Percentiles rank a stretch among this genome's conserved stretches.
phyloP scores from a whole-genome alignment of 2,113 vertebrate species.

The zebrafish (Danio rerio) region DNA sequence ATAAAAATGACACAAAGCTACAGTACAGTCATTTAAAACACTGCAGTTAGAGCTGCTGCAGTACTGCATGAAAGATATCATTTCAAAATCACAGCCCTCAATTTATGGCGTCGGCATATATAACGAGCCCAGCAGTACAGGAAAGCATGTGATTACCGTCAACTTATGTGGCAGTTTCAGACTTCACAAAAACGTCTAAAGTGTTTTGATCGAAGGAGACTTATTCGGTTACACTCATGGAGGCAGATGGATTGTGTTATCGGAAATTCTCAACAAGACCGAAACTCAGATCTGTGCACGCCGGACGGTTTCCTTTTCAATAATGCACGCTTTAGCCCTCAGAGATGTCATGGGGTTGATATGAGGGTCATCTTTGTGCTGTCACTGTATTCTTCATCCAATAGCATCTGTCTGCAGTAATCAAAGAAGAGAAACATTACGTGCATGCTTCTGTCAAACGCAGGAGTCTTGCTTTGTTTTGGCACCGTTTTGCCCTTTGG shows the following conservation, averaged over 20 bases:
- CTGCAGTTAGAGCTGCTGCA: not conserved
- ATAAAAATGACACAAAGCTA: not conserved
- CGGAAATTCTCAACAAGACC: slow-evolving; percentile 55
- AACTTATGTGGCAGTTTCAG: not conserved
- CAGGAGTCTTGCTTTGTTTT: not conserved
- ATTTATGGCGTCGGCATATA: not conserved
- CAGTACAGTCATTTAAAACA: not conserved
- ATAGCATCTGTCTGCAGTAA: slow-evolving; percentile 52
- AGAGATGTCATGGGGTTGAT: slow-evolving; percentile 54
- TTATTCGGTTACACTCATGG: slow-evolving; percentile 52
- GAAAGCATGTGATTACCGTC: not conserved
- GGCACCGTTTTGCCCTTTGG: not conserved
- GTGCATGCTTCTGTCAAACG: not conserved
- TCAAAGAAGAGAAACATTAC: slow-evolving; percentile 49
- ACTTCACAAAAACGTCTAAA: slow-evolving; percentile 29
- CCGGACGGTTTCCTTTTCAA: slow-evolving; percentile 58
- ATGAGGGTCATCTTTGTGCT: slow-evolving; percentile 41
- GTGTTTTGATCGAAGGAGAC: slow-evolving; percentile 51
- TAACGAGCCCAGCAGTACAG: not conserved
- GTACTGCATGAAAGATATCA: not conserved
- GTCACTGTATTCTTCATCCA: slow-evolving; percentile 38
- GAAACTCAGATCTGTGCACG: slow-evolving; percentile 51
- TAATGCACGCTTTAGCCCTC: slow-evolving; percentile 58
- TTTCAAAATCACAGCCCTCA: not conserved
- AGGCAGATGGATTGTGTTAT: slow-evolving; percentile 54